These are phyloP conservation scores for Latrodectus hesperus DNA, from an alignment of 2,888 invertebrate species.

Conservation along the genomic window DNA sequence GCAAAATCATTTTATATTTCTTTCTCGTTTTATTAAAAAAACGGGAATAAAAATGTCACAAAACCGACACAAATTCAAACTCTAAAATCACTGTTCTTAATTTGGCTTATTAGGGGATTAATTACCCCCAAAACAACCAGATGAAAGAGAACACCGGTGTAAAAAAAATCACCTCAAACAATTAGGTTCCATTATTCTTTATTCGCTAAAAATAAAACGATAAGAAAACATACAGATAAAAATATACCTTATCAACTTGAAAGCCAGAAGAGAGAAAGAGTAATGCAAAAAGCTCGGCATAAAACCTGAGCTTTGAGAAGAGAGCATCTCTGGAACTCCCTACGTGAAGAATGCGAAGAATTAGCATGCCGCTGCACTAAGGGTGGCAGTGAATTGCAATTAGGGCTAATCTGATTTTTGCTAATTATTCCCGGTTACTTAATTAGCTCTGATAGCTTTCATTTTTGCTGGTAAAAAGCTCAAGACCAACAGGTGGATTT, in stretches of 20 bases:
- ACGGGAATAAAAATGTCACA: too few species aligned
- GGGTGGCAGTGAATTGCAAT: conserved; percentile 66
- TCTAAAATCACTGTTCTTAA: conserved; percentile 39
- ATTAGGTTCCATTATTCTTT: conserved; percentile 64
- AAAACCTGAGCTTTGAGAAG: conserved; percentile 43
- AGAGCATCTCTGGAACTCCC: conserved; percentile 23
- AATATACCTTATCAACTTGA: conserved; percentile 62
- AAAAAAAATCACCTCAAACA: conserved; percentile 47
- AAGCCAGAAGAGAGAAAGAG: conserved; percentile 26
- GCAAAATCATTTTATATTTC: too few species aligned
- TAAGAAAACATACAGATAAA: conserved; percentile 60
- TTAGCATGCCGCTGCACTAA: conserved; percentile 62
- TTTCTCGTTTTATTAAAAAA: too few species aligned
- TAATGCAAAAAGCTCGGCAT: conserved; percentile 35
- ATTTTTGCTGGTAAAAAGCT: conserved; percentile 59
- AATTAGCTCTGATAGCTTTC: conserved; percentile 69
- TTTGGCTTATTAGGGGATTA: conserved; percentile 47
- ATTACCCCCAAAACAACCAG: conserved; percentile 56
- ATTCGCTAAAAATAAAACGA: conserved; percentile 52
- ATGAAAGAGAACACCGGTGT: not conserved
- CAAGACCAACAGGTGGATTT: conserved; percentile 66
- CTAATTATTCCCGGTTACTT: conserved; percentile 69
- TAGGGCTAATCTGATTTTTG: conserved; percentile 69
- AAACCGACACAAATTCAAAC: not conserved
- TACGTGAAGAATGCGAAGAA: conserved; percentile 60